These are phyloP conservation scores for Limanda limanda DNA, from an alignment of 2,113 vertebrate genomes.

Conservation along the genomic window DNA sequence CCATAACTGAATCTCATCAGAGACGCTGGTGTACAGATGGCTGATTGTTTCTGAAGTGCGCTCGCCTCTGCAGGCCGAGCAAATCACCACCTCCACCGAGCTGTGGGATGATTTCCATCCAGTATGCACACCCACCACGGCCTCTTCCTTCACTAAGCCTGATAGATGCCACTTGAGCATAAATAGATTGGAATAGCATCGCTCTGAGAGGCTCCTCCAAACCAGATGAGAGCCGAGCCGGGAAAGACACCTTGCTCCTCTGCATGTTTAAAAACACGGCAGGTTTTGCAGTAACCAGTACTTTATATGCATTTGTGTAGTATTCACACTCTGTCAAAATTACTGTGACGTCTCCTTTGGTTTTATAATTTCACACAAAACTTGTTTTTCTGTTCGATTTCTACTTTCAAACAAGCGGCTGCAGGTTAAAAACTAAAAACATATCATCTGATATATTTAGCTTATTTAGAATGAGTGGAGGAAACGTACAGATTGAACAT, in stretches of 20 bases:
- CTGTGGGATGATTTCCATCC: slow-evolving; percentile 63
- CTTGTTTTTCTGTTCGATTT: not conserved
- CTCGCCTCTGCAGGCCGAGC: slow-evolving; percentile 36
- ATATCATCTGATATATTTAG: too few species aligned
- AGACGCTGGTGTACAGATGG: slow-evolving; percentile 26
- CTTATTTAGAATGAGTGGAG: too few species aligned
- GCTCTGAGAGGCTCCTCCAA: slow-evolving; percentile 60
- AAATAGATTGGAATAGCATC: slow-evolving; percentile 73
- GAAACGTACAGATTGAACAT: too few species aligned
- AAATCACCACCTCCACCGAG: slow-evolving; percentile 46
- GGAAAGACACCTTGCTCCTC: slow-evolving; percentile 46
- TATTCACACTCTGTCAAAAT: not conserved
- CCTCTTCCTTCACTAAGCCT: slow-evolving; percentile 55
- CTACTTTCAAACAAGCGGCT: not conserved
- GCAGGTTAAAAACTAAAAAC: not conserved
- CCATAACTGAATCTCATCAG: slow-evolving; percentile 28
- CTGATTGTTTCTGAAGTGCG: slow-evolving; percentile 52
- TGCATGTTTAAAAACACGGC: slow-evolving; percentile 39
- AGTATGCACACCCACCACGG: slow-evolving; percentile 56
- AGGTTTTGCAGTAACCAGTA: not conserved
- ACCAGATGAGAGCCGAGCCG: slow-evolving; percentile 60
- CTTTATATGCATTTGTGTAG: not conserved
- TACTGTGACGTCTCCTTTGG: not conserved
- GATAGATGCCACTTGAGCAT: slow-evolving; percentile 74
- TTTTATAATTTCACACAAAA: not conserved